Evolutionary conservation across 2,888 invertebrate species (phyloP).

Genomic region (Pristionchus japonicus): DNA sequence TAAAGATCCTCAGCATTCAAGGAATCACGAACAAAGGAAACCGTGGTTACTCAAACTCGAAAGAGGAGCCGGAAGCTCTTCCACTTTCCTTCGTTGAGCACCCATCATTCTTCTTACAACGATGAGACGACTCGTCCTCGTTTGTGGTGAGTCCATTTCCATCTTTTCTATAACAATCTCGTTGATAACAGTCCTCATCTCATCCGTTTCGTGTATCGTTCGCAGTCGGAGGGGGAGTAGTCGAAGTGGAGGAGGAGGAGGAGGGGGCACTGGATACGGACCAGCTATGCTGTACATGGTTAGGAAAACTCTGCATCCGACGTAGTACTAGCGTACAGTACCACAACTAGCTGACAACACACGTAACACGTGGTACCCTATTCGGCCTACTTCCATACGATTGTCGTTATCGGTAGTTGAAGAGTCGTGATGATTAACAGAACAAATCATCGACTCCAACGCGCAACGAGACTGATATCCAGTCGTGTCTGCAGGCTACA

Average conservation of each 20-base stretch:
- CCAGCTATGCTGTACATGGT: neutral
- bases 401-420: too few relatives aligned
- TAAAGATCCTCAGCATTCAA: neutral
- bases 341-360: too few relatives aligned
- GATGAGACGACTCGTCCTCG: neutral
- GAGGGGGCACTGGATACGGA: neutral
- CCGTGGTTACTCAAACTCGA: neutral
- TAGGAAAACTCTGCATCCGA: too few relatives aligned
- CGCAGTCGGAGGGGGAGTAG: neutral
- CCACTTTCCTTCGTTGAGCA: neutral
- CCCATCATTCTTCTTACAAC: neutral
- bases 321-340: too few relatives aligned
- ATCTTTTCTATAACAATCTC: neutral
- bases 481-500: neutral
- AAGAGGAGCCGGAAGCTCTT: constrained; percentile 10
- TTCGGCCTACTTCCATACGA: too few relatives aligned
- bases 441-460: neutral
- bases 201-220: neutral
- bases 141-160: neutral
- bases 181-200: neutral
- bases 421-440: too few relatives aligned
- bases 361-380: too few relatives aligned
- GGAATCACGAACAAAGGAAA: neutral
- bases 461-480: neutral
- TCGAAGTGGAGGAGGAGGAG: neutral